Conservation (phyloP, 2,797 vertebrate genomes). For the Acridotheres tristis region DNA sequence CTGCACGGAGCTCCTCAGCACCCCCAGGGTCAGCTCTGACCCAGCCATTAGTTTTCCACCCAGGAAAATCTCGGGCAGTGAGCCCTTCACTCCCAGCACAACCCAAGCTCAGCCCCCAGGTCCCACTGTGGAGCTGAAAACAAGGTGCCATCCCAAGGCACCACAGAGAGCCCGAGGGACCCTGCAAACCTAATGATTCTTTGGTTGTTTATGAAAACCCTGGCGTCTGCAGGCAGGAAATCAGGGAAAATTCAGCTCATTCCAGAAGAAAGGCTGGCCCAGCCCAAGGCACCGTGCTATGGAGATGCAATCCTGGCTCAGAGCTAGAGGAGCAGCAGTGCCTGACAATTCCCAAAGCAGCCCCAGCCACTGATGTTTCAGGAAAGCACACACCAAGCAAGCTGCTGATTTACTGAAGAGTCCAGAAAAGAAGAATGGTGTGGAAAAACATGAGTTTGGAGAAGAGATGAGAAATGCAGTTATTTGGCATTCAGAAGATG, state of each 20-base stretch:
- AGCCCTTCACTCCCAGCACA: not conserved
- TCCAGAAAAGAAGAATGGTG: not conserved
- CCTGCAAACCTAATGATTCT: not conserved
- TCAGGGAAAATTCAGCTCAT: fast-evolving
- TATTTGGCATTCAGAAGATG: not conserved
- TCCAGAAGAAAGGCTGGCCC: not conserved
- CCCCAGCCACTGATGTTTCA: not conserved
- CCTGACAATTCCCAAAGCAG: not conserved
- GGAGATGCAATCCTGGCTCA: not conserved
- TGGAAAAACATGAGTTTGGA: not conserved
- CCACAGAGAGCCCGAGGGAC: fast-evolving
- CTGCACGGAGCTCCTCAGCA: not conserved
- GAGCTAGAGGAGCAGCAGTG: not conserved
- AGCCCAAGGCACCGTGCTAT: fast-evolving
- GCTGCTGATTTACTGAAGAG: not conserved
- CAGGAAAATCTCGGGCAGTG: fast-evolving
- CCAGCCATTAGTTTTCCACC: not conserved
- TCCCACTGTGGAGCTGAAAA: fast-evolving
- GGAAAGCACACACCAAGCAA: not conserved
- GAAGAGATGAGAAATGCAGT: not conserved
- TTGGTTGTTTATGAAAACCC: not conserved
- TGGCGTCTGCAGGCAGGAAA: not conserved
- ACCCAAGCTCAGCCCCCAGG: not conserved
- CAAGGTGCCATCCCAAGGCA: not conserved
- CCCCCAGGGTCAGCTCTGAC: not conserved